Evolutionary conservation across 2,888 invertebrate genomes (phyloP).

Genomic region (Hyppa rectilinea): DNA sequence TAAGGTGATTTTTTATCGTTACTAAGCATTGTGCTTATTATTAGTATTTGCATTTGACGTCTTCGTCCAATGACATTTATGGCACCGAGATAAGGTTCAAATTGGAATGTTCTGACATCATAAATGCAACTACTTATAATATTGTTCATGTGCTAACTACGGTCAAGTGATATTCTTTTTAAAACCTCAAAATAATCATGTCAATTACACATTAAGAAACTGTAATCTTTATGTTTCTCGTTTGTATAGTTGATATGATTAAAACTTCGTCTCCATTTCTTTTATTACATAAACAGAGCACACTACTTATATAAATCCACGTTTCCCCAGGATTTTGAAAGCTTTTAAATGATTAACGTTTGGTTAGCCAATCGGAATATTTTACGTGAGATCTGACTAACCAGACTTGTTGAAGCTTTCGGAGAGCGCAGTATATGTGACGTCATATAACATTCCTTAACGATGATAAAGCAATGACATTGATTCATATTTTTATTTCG

Average conservation of each 20-base stretch:
- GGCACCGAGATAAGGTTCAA: conserved; percentile 41
- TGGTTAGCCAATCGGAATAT: neutral
- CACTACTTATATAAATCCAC: conserved; percentile 48
- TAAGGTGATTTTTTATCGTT: neutral
- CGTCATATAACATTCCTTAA: conserved; percentile 44
- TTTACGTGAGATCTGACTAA: neutral
- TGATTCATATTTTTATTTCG: conserved; percentile 54
- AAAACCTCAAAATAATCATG: conserved; percentile 39
- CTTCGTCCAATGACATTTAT: conserved; percentile 17
- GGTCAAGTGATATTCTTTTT: conserved; percentile 42
- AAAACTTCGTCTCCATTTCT: conserved; percentile 15
- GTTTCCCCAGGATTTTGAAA: conserved; percentile 13
- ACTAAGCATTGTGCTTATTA: neutral
- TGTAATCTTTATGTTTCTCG: neutral
- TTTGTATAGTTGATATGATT: conserved; percentile 46
- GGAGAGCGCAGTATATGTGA: conserved; percentile 16
- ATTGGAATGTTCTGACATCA: conserved; percentile 30
- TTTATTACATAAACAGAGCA: conserved; percentile 43
- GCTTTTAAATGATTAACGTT: neutral
- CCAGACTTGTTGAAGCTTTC: neutral
- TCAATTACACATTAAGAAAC: conserved; percentile 33
- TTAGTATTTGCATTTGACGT: conserved; percentile 12
- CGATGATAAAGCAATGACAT: conserved; percentile 49
- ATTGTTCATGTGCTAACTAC: neutral
- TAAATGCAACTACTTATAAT: conserved; percentile 11